Percentiles rank a stretch among this genome's conserved stretches.
Evolutionary conservation across 2,888 invertebrate species (phyloP).

Genomic region (Heliconius cydno): DNA sequence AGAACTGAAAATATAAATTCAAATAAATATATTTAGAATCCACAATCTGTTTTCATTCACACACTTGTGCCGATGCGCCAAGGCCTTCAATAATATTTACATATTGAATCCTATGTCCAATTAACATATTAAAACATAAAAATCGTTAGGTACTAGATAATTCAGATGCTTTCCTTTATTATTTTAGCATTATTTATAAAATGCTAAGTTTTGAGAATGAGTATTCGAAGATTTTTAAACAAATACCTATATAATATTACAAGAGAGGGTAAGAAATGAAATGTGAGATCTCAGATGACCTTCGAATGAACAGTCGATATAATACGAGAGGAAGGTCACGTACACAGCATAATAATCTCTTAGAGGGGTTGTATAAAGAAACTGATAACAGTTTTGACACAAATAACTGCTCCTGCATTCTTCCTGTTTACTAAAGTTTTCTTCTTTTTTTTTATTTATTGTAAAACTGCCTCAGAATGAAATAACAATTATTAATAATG

Average conservation of each 20-base stretch:
- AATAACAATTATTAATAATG: neutral
- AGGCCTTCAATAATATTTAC: no score
- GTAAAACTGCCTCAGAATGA: neutral
- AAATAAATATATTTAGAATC: no score
- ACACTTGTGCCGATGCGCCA: no score
- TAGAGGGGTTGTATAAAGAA: neutral
- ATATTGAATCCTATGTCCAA: neutral
- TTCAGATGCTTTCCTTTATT: no score
- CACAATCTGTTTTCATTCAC: no score
- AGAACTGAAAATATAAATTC: no score
- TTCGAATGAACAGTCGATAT: slow-evolving; percentile 1
- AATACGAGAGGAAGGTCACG: slow-evolving; percentile 4
- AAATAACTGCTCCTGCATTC: neutral
- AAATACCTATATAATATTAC: neutral
- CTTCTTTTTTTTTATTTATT: neutral
- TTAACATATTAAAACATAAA: neutral
- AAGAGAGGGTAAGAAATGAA: neutral
- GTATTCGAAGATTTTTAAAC: no score
- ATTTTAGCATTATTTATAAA: neutral
- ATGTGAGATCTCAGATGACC: neutral
- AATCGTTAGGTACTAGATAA: no score
- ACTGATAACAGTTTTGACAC: neutral
- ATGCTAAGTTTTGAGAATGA: no score
- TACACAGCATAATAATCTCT: neutral
- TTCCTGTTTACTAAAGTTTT: neutral